A percentile compares a stretch with the other conserved stretches of the same genome.
Conservation (phyloP, 1,140 invertebrate genomes). For the Thaumatotibia leucotreta region DNA sequence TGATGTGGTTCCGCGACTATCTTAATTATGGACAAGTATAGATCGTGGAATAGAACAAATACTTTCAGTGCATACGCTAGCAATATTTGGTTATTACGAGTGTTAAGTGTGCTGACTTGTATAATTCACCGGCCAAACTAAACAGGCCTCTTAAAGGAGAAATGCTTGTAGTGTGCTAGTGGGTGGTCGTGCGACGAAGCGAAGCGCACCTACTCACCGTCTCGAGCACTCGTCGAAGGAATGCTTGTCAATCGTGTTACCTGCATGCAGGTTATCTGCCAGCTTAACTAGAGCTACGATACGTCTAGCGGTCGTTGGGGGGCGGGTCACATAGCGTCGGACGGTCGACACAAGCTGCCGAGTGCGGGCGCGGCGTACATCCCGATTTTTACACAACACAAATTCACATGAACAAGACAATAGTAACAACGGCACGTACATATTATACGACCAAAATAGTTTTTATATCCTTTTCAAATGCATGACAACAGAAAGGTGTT, state of each 20-base stretch:
- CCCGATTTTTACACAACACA: constrained; percentile 67
- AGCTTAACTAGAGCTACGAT: constrained; percentile 62
- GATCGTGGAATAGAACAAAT: not conserved
- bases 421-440: constrained; percentile 61
- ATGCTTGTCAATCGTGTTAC: constrained; percentile 52
- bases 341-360: constrained; percentile 62
- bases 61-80: constrained; percentile 18
- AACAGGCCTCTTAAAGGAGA: not conserved
- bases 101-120: not conserved
- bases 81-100: not conserved
- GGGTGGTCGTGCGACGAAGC: constrained; percentile 31
- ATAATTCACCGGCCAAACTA: constrained; percentile 10
- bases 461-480: constrained; percentile 60
- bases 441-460: constrained; percentile 75
- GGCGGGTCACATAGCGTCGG: constrained; percentile 64
- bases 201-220: constrained; percentile 60
- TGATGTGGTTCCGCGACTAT: too few relatives aligned
- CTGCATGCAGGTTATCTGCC: constrained; percentile 60
- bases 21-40: too few relatives aligned
- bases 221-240: constrained; percentile 62
- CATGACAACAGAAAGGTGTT: constrained; percentile 46
- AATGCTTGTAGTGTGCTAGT: not conserved
- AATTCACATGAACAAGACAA: constrained; percentile 76
- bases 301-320: constrained; percentile 51
- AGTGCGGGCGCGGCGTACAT: constrained; percentile 65